Base-by-base conservation (phyloP, 2,113 vertebrate genomes). In the Chionomys nivalis region DNA sequence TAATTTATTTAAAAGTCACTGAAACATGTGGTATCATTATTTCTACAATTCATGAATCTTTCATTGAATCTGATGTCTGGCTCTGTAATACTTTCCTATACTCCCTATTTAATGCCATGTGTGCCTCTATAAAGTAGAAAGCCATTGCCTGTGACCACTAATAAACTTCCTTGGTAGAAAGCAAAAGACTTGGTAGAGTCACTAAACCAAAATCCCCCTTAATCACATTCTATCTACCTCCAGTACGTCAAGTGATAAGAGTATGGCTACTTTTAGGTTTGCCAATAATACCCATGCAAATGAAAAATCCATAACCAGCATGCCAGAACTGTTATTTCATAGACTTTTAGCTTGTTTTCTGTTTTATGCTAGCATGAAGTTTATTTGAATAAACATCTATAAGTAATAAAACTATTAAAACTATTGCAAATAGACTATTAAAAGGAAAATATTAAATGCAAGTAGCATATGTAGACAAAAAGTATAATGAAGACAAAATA, bases 121-220 rank as follows among this genome's bases (percentile, higher is more conserved):
- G 49, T 87, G 11, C 47, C 89, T 93, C 79, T 90, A 83, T 76
- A 90, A 87, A 83, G 33, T n/a, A 82, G 44, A 93, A 96, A 83
- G 93, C 28, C 17, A 68, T 47, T 42, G 55, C 47, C 65, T 93
- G 26, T 73, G 23, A 87, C 9, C 89, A 58, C 19, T 87, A 75
- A 28, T 79, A 85, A 93, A 93, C 87, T 94, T 75, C n/a, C 72
- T 90, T 95, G 24, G 44, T 90, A 87, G 52, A 78, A 93, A 95
- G 12, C 28, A 73, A 26, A 89, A 89, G 1, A 4, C 44, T 94
- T 81, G 10, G 36, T 81, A 85, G 42, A 96, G 49, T 61, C 1
- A 26, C 92, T 90, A 52, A 82, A 44, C 17, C 66, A 78, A 16
- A 82, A 16, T 81, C 39, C 88, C 70, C 55, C 13, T n/a, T 47